Evolutionary conservation across 2,888 invertebrate genomes (phyloP).

Genomic region (Nomada goodeniana): DNA sequence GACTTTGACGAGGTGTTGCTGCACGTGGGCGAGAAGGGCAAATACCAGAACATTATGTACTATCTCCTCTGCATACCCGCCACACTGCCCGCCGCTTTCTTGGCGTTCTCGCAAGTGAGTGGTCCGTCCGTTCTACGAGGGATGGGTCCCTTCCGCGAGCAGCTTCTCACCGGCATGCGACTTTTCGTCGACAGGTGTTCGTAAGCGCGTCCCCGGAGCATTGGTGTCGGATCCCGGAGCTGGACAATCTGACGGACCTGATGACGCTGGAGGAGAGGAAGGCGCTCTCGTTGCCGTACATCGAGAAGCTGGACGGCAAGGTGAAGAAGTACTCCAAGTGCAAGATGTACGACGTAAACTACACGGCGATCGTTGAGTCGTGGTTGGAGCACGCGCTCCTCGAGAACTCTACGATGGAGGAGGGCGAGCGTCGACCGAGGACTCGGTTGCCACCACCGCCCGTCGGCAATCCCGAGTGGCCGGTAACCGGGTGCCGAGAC

Average conservation of each 20-base stretch:
- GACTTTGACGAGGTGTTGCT: constrained; percentile 87
- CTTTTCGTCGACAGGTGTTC: constrained; percentile 85
- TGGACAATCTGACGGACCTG: constrained; percentile 83
- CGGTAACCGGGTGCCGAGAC: constrained; percentile 85
- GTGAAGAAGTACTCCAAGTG: constrained; percentile 85
- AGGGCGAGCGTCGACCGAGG: constrained; percentile 57
- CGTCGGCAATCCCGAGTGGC: constrained; percentile 82
- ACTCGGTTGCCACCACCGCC: constrained; percentile 76
- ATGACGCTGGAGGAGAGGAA: constrained; percentile 85
- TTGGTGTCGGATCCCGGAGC: constrained; percentile 87
- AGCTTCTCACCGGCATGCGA: background rate
- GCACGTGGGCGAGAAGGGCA: constrained; percentile 88
- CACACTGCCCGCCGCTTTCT: constrained; percentile 88
- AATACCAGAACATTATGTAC: constrained; percentile 88
- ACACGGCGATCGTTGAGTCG: constrained; percentile 80
- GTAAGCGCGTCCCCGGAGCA: constrained; percentile 89
- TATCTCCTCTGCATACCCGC: constrained; percentile 88
- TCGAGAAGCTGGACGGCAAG: constrained; percentile 82
- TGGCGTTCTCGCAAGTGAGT: constrained; percentile 88
- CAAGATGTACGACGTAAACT: constrained; percentile 86
- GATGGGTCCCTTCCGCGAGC: too few relatives aligned
- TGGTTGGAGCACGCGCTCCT: constrained; percentile 71
- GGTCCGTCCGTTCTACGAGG: background rate
- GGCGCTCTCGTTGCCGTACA: constrained; percentile 85
- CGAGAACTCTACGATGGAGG: constrained; percentile 55